These are phyloP conservation scores for Malurus elegans DNA, from an alignment of 2,113 vertebrate genomes.

Conservation along the genomic window DNA sequence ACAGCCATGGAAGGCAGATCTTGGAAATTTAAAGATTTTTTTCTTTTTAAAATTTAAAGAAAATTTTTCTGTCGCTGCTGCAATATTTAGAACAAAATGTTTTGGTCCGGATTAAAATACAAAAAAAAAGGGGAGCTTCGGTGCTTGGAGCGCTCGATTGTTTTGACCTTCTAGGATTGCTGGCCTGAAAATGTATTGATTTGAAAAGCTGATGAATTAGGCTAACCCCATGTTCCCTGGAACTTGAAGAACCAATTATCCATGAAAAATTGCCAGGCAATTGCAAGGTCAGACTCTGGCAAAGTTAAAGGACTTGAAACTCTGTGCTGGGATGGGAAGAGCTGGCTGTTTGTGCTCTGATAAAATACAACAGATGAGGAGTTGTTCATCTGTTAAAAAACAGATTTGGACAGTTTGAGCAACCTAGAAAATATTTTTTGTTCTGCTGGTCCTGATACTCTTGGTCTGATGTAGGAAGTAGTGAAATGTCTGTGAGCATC, in stretches of 20 bases:
- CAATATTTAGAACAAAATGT: neutral
- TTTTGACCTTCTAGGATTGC: neutral
- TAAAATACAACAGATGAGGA: neutral
- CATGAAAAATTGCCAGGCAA: neutral
- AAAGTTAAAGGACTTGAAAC: neutral
- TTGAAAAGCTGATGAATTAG: conserved; percentile 16
- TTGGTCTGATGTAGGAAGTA: neutral
- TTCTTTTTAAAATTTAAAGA: too few species aligned
- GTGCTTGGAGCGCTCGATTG: fast-evolving
- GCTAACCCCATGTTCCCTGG: neutral
- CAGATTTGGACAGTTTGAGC: neutral
- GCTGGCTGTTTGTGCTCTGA: neutral
- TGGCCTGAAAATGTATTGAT: conserved; percentile 23
- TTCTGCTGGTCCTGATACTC: neutral
- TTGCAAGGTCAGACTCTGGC: neutral
- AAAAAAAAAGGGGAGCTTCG: neutral
- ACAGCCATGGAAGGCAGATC: neutral
- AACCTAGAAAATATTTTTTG: neutral
- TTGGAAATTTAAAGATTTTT: neutral
- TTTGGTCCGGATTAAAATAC: neutral
- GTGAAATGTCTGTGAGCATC: neutral
- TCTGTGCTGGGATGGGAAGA: fast-evolving
- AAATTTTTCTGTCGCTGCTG: neutral
- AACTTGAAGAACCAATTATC: conserved; percentile 13
- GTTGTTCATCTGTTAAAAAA: neutral